A percentile compares a stretch with the other conserved stretches of the same genome.
Evolutionary conservation across 2,113 vertebrate species (phyloP).

Genomic region (Datnioides undecimradiatus): DNA sequence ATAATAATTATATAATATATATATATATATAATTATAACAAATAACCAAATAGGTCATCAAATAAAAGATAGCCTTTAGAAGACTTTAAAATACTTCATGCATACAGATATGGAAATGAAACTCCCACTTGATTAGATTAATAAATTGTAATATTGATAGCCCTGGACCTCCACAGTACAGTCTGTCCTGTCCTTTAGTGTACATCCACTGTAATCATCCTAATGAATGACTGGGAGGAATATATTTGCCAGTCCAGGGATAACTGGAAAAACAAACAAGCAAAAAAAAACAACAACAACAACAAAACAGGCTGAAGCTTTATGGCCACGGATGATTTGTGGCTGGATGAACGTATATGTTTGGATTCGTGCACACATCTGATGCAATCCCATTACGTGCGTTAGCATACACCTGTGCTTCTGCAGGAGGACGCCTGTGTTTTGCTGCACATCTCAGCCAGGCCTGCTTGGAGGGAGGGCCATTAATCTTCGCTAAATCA

Average conservation of each 20-base stretch:
- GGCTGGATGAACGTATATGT: background rate
- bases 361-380: constrained; percentile 30
- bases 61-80: no score
- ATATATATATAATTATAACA: no score
- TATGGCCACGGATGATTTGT: constrained; percentile 34
- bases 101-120: background rate
- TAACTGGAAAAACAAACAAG: background rate
- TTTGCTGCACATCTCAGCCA: constrained; percentile 38
- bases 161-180: background rate
- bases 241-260: background rate
- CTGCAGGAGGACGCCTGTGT: constrained; percentile 18
- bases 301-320: background rate
- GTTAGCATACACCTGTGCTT: constrained; percentile 47
- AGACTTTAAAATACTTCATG: background rate
- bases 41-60: no score
- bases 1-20: no score
- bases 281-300: no score
- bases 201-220: constrained; percentile 15
- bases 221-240: constrained; percentile 3
- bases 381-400: constrained; percentile 17
- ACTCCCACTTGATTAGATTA: background rate
- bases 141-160: background rate
- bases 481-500: constrained; percentile 82
- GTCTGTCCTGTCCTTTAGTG: background rate
- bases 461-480: constrained; percentile 58